These are phyloP conservation scores for Pyralis farinalis DNA, from an alignment of 2,888 invertebrate species.

Conservation along the genomic window DNA sequence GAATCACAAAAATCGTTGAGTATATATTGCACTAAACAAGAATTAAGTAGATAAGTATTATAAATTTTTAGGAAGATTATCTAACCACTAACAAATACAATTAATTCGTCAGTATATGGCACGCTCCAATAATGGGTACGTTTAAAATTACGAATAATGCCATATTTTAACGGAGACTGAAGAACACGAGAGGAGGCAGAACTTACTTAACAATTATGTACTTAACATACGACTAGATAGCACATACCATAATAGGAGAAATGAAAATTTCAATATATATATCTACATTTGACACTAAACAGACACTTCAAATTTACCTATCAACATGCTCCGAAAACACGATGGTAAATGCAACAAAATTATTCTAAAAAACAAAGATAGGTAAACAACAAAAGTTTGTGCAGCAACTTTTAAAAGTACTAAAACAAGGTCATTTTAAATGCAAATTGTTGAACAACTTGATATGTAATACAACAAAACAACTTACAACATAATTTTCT, in stretches of 20 bases:
- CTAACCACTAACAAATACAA: constrained; percentile 2
- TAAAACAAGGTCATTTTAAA: constrained; percentile 24
- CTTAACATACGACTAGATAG: constrained; percentile 46
- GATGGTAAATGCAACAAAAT: constrained; percentile 55
- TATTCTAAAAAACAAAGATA: constrained; percentile 30
- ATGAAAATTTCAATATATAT: constrained; percentile 24
- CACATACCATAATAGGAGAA: constrained; percentile 20
- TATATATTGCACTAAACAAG: constrained; percentile 37
- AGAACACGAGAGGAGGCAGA: constrained; percentile 25
- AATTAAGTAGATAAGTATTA: constrained; percentile 9
- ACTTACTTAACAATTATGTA: constrained; percentile 28
- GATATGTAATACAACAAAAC: constrained; percentile 33
- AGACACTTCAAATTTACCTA: constrained; percentile 14
- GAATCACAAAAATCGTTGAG: constrained; percentile 22
- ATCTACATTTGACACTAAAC: constrained; percentile 11
- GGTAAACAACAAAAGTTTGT: constrained; percentile 37
- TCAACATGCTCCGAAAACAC: constrained; percentile 12
- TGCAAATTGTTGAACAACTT: constrained; percentile 57
- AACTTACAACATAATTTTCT: constrained; percentile 21
- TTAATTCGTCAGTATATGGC: constrained; percentile 5
- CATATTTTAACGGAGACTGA: constrained; percentile 13
- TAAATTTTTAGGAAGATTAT: constrained; percentile 4
- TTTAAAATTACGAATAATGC: not conserved
- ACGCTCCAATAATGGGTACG: not conserved
- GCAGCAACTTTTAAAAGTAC: constrained; percentile 31